Evolutionary conservation across 2,888 invertebrate genomes (phyloP), one percentile per base, ranked within the genome.

Genomic region (Thecocarcelia acutangulata): DNA sequence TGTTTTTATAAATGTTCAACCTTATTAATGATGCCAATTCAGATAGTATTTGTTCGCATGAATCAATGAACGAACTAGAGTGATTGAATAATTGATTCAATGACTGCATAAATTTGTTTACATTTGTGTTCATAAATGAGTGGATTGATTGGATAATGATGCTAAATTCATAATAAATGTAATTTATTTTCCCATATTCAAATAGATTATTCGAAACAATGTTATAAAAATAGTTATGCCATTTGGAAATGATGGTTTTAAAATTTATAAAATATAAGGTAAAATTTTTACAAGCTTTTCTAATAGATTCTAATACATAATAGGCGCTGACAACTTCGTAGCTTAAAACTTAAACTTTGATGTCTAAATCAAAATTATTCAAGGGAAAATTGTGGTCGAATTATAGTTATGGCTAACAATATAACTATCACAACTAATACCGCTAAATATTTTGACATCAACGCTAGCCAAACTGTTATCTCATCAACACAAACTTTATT

Each of bases 121-220:
- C 37, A 9, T 42, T 28, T 21, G 2, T 52, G 37, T 21, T 9
- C 46, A 2, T 37, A 19, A 9, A 15, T 46, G 46, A 54, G 3
- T 61, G 44, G 46, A n/a, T 40, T 64, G 37, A 64, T 64, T 58
- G n/a, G n/a, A 58, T 48, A 74, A 58, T 40, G 48, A 66, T 66
- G 64, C 24, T 28, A 64, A 56, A 46, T 64, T 64, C 9, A 21
- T 37, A 40, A 56, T 46, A 74, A 58, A 66, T 58, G 64, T 24
- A 17, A 48, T 44, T 74, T 48, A 21, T 40, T 64, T 48, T 56
- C 9, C n/a, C 15, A 66, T 48, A 59, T 24, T 12, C 28, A 52
- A 44, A 61, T 42, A 19, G 42, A 52, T 54, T 56, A 37, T 72
- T 52, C 13, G n/a, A 48, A 50, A 40, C 12, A 59, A 59, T 50